These are phyloP conservation scores for Liposcelis brunnea DNA, from an alignment of 2,888 invertebrate genomes.

Conservation along the genomic window DNA sequence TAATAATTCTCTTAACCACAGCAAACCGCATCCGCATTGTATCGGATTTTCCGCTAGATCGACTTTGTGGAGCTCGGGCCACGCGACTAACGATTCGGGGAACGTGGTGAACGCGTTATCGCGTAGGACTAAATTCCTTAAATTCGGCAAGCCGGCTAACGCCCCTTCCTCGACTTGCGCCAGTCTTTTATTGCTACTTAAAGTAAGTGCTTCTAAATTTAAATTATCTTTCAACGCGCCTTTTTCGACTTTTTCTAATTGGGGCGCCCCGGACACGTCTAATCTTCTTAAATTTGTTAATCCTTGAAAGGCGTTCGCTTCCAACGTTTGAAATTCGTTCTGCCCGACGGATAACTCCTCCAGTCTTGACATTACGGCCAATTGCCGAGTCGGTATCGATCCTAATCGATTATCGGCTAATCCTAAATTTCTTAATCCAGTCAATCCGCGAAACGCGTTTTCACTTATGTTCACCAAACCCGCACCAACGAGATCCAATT, in stretches of 20 bases:
- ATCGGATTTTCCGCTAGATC: constrained; percentile 72
- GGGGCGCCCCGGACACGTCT: constrained; percentile 61
- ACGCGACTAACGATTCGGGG: constrained; percentile 62
- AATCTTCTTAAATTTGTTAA: constrained; percentile 56
- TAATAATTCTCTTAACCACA: constrained; percentile 62
- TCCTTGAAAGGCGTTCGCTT: constrained; percentile 58
- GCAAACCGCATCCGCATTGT: constrained; percentile 58
- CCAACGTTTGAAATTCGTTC: constrained; percentile 55
- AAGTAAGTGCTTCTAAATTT: constrained; percentile 57
- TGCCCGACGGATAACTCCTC: constrained; percentile 71
- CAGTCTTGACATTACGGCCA: constrained; percentile 50
- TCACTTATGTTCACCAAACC: constrained; percentile 62
- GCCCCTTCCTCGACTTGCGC: constrained; percentile 56
- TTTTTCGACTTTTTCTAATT: constrained; percentile 51
- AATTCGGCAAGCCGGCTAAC: constrained; percentile 58
- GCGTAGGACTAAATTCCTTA: constrained; percentile 54
- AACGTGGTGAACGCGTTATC: constrained; percentile 61
- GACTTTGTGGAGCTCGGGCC: constrained; percentile 54
- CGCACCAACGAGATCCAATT: constrained; percentile 63
- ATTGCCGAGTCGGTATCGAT: constrained; percentile 55
- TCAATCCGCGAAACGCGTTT: constrained; percentile 56
- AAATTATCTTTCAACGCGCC: constrained; percentile 65
- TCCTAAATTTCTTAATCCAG: constrained; percentile 56
- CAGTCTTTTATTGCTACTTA: constrained; percentile 62
- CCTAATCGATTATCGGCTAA: constrained; percentile 63